These are phyloP conservation scores for Rhabdophis nuchalis DNA, from an alignment of 2,797 vertebrate species.

Conservation along the genomic window DNA sequence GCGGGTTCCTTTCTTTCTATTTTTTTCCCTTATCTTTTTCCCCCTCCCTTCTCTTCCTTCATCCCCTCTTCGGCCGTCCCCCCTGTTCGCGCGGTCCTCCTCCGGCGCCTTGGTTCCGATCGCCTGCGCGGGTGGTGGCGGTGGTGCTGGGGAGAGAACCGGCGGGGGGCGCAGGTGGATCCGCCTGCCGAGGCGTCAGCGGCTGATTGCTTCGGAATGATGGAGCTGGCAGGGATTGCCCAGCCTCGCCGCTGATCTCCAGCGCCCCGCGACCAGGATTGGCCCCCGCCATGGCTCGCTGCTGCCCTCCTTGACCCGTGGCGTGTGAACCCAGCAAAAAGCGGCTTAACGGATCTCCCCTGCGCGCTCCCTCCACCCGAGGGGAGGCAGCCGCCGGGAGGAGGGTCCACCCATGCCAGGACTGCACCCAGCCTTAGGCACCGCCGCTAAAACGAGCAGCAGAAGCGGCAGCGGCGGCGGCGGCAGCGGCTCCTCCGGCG, in stretches of 20 bases:
- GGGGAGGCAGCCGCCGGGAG: background rate
- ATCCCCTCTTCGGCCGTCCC: background rate
- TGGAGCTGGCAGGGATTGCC: background rate
- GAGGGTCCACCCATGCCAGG: conserved; percentile 23
- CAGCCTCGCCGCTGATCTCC: background rate
- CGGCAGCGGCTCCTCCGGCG: background rate
- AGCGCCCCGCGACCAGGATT: background rate
- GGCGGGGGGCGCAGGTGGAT: conserved; percentile 18
- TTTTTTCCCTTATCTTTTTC: no score
- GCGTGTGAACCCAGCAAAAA: background rate
- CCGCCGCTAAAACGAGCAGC: background rate
- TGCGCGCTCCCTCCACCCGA: background rate
- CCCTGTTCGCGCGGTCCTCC: background rate
- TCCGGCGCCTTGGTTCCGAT: background rate
- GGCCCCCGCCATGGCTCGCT: background rate
- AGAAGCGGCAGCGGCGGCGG: background rate
- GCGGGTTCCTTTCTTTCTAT: background rate
- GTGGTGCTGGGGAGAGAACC: no score
- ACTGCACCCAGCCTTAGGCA: background rate
- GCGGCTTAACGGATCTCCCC: background rate
- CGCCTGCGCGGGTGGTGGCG: background rate
- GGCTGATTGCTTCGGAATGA: background rate
- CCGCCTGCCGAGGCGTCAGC: background rate
- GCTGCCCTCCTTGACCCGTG: background rate
- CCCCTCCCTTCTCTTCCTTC: background rate